Evolutionary conservation across 1,140 invertebrate genomes (phyloP).

Genomic region (Sarcophaga peregrina): DNA sequence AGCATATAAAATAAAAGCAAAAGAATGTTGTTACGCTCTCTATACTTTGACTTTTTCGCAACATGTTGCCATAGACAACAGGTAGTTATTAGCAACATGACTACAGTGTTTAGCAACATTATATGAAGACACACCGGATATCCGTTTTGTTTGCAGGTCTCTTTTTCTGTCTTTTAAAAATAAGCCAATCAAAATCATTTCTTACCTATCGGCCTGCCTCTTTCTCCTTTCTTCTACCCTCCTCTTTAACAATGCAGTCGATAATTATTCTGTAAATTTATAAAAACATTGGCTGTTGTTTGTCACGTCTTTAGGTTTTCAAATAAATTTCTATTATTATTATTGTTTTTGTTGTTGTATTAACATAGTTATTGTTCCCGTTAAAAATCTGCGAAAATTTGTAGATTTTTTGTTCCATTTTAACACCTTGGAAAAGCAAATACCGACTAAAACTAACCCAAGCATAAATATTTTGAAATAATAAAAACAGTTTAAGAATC

Average conservation of each 20-base stretch:
- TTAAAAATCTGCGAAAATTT: conserved; percentile 28
- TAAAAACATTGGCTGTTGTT: no score
- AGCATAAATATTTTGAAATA: neutral
- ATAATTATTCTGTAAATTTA: no score
- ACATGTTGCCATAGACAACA: neutral
- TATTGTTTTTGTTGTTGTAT: no score
- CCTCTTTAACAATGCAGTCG: neutral
- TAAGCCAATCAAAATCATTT: neutral
- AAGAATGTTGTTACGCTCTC: conserved; percentile 11
- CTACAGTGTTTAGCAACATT: conserved; percentile 21
- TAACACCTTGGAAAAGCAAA: conserved; percentile 23
- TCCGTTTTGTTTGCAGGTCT: neutral
- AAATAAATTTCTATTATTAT: no score
- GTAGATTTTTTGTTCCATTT: conserved; percentile 14
- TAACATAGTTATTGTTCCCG: no score
- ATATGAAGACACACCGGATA: conserved; percentile 13
- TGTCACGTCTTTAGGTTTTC: no score
- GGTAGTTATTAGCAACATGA: conserved; percentile 3
- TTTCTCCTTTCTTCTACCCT: neutral
- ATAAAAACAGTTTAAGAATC: no score
- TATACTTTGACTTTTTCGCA: neutral
- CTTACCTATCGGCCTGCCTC: neutral
- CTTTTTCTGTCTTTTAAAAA: neutral
- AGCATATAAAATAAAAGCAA: neutral
- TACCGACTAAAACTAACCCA: neutral